Conservation (phyloP, 2,888 invertebrate species). For the Sthenelais limicola region DNA sequence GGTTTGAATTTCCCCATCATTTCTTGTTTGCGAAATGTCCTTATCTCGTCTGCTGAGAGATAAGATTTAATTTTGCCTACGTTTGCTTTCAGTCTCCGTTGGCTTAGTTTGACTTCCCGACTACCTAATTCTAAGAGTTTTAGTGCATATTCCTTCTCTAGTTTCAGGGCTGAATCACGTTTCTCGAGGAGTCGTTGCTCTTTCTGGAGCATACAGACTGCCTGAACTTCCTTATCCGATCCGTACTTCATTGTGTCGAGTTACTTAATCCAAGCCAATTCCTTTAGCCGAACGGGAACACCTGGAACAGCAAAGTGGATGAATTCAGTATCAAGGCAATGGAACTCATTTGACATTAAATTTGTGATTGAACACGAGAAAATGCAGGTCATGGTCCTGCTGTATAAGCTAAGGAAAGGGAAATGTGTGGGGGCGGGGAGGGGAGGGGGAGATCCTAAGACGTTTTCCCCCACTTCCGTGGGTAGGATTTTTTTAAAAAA, state of each 20-base stretch:
- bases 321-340: too few species aligned
- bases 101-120: slow-evolving; percentile 60
- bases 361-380: too few species aligned
- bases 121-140: slow-evolving; percentile 64
- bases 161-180: slow-evolving; percentile 57
- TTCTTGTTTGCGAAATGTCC: slow-evolving; percentile 58
- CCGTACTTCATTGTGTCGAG: slow-evolving; percentile 34
- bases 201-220: slow-evolving; percentile 62
- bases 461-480: too few species aligned
- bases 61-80: slow-evolving; percentile 62
- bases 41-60: slow-evolving; percentile 60
- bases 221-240: slow-evolving; percentile 57
- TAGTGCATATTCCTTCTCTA: slow-evolving; percentile 60
- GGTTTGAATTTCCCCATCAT: slow-evolving; percentile 58
- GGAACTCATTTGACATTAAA: too few species aligned
- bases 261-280: too few species aligned
- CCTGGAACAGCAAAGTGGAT: too few species aligned
- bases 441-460: too few species aligned
- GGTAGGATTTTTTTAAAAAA: too few species aligned
- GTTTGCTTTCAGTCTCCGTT: slow-evolving; percentile 61
- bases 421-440: too few species aligned
- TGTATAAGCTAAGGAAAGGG: too few species aligned
- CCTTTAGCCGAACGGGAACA: too few species aligned
- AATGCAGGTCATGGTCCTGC: too few species aligned
- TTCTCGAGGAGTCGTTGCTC: slow-evolving; percentile 65